A percentile compares a stretch with the other conserved stretches of the same genome.
Conservation (phyloP, 2,797 vertebrate species). For the Ispidina picta region DNA sequence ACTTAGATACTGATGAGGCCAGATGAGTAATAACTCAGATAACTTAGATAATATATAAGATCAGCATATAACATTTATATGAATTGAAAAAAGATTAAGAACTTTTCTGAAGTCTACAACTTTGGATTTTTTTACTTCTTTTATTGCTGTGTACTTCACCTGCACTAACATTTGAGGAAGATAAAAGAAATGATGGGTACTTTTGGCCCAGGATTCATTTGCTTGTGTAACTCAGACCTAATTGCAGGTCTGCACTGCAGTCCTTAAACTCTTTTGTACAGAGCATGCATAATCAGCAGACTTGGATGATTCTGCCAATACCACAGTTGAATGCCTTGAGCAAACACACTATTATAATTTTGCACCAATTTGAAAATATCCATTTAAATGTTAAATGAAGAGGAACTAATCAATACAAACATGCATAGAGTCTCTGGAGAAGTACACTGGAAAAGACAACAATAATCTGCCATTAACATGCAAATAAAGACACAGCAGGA, state of each 20-base stretch:
- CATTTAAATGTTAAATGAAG: slow-evolving; percentile 71
- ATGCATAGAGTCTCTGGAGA: slow-evolving; percentile 42
- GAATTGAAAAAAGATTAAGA: neutral
- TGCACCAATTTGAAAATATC: slow-evolving; percentile 65
- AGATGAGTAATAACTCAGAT: neutral
- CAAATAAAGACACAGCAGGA: slow-evolving; percentile 65
- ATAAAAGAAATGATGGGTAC: neutral
- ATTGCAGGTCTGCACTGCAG: slow-evolving; percentile 13
- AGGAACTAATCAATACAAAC: slow-evolving; percentile 73
- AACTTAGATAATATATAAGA: neutral
- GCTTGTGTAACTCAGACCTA: slow-evolving; percentile 10
- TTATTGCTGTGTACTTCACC: neutral
- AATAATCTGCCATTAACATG: slow-evolving; percentile 57
- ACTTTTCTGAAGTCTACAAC: neutral
- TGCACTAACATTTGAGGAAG: neutral
- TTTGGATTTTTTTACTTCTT: neutral
- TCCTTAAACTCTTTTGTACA: neutral
- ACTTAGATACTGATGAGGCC: neutral
- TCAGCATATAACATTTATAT: neutral
- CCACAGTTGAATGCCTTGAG: slow-evolving; percentile 58
- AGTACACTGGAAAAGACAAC: slow-evolving; percentile 20
- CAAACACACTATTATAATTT: slow-evolving; percentile 52
- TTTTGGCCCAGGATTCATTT: neutral
- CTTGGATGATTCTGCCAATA: slow-evolving; percentile 9
- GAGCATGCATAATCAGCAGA: slow-evolving; percentile 11